Conservation (phyloP, 1,140 invertebrate species). For the Drosophila ficusphila region DNA sequence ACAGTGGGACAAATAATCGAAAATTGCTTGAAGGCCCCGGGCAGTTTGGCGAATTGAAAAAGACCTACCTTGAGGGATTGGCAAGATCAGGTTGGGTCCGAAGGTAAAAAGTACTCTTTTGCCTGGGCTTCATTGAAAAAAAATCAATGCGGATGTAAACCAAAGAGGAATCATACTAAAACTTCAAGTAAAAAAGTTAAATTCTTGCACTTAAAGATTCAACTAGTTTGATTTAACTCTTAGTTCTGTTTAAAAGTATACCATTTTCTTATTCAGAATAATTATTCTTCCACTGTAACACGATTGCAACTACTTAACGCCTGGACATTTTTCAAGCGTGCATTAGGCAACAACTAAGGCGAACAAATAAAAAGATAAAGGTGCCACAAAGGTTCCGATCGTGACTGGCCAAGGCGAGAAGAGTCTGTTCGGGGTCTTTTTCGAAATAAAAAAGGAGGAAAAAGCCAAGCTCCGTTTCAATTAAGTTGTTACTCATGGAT, state of each 20-base stretch:
- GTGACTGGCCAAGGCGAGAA: constrained; percentile 61
- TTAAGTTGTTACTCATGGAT: constrained; percentile 81
- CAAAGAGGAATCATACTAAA: no score
- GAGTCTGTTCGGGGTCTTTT: constrained; percentile 6
- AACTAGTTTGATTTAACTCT: no score
- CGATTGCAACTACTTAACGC: constrained; percentile 76
- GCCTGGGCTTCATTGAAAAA: no score
- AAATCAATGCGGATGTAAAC: no score
- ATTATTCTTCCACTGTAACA: constrained; percentile 48
- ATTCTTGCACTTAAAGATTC: no score
- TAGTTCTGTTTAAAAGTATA: no score
- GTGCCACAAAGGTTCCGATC: constrained; percentile 64
- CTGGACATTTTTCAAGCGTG: constrained; percentile 72
- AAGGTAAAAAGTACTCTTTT: not conserved
- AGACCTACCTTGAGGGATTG: not conserved
- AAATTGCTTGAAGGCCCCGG: not conserved
- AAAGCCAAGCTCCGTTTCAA: constrained; percentile 63
- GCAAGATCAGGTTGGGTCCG: not conserved
- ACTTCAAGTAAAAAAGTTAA: no score
- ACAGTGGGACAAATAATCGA: constrained; percentile 36
- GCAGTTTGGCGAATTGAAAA: not conserved
- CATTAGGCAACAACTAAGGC: constrained; percentile 63
- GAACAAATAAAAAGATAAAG: constrained; percentile 39
- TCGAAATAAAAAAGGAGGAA: not conserved
- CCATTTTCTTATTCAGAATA: no score